Conservation (phyloP, 1,140 invertebrate species). For the Bombus vancouverensis region DNA sequence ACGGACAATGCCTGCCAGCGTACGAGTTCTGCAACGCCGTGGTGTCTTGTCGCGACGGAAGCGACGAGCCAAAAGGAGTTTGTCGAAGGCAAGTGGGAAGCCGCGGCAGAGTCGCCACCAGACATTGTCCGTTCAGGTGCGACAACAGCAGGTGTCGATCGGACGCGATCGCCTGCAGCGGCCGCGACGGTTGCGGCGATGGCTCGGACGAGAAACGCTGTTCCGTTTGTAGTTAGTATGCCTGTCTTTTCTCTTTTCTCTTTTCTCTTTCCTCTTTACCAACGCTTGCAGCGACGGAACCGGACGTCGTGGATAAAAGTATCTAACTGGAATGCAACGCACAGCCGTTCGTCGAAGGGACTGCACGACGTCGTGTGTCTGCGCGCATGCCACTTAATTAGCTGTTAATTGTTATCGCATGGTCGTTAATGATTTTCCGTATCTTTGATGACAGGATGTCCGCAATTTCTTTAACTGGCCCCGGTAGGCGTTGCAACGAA, state of each 20-base stretch:
- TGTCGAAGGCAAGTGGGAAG: conserved; percentile 83
- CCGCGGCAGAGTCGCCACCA: conserved; percentile 70
- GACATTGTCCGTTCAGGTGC: conserved; percentile 90
- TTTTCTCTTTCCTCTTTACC: background rate
- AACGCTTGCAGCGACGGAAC: too few relatives aligned
- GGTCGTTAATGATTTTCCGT: too few relatives aligned
- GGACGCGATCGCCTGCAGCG: conserved; percentile 93
- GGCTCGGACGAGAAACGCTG: conserved; percentile 93
- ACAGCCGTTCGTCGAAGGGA: too few relatives aligned
- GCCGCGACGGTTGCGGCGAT: conserved; percentile 94
- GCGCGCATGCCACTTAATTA: too few relatives aligned
- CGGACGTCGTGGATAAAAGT: too few relatives aligned
- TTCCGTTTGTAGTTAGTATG: conserved; percentile 91
- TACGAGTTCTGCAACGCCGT: conserved; percentile 96
- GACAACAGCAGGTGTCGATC: conserved; percentile 93
- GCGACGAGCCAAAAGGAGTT: conserved; percentile 90
- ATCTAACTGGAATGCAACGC: too few relatives aligned
- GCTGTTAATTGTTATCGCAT: too few relatives aligned
- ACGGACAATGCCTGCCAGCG: conserved; percentile 92
- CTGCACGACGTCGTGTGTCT: too few relatives aligned
- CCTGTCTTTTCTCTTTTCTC: too few relatives aligned
- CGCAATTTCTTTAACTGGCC: background rate
- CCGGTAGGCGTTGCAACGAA: background rate
- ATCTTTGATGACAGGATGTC: conserved; percentile 10
- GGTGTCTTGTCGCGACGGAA: conserved; percentile 91